Conservation (phyloP, 2,888 invertebrate genomes). For the Biston stratarius region DNA sequence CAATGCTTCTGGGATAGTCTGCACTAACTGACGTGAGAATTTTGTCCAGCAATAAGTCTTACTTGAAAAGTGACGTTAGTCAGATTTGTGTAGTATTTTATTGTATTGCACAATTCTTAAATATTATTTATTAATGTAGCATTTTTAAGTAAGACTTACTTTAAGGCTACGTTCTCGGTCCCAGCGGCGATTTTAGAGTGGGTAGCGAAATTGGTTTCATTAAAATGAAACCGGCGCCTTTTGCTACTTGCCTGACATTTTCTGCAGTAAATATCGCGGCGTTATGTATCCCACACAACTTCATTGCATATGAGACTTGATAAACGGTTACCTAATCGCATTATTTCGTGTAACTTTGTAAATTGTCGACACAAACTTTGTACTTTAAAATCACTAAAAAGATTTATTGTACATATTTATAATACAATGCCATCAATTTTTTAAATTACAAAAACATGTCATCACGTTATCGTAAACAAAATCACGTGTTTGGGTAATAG, state of each 20-base stretch:
- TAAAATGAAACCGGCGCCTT: not conserved
- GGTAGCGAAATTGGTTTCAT: not conserved
- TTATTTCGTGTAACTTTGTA: slow-evolving; percentile 42
- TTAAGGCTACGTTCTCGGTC: not conserved
- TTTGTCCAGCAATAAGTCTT: not conserved
- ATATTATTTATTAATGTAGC: too few relatives aligned
- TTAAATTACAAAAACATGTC: slow-evolving; percentile 1
- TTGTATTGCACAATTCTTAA: too few relatives aligned
- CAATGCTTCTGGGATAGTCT: not conserved
- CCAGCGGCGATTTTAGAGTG: not conserved
- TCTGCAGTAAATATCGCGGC: not conserved
- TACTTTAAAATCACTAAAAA: slow-evolving; percentile 78
- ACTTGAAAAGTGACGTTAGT: too few relatives aligned
- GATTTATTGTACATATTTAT: slow-evolving; percentile 59
- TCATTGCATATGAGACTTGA: not conserved
- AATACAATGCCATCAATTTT: slow-evolving; percentile 32
- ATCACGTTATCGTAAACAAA: slow-evolving; percentile 10
- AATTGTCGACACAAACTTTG: slow-evolving; percentile 71
- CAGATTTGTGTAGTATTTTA: too few relatives aligned
- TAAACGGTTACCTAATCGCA: slow-evolving; percentile 7
- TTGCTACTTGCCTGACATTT: not conserved
- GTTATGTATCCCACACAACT: not conserved
- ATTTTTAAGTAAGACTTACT: not conserved
- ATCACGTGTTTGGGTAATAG: slow-evolving; percentile 12
- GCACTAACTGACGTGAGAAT: not conserved